phyloP scores from a whole-genome alignment of 2,113 vertebrate genomes.

The Rutilus rutilus region DNA sequence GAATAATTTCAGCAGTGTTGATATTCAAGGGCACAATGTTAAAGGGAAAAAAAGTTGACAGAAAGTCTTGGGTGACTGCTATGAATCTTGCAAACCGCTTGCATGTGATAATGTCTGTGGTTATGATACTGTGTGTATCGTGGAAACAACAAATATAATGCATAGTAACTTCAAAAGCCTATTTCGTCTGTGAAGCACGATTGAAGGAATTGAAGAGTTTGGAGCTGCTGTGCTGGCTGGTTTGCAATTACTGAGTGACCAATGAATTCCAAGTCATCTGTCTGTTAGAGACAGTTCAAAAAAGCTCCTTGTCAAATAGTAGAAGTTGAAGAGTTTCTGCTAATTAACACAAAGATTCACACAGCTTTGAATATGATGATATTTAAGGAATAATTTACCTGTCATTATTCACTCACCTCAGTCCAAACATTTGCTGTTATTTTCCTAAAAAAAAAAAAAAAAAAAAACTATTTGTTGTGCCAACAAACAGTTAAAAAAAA shows the following conservation, averaged over 20 bases:
- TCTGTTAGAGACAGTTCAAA: slow-evolving; percentile 7
- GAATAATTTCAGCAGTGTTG: not conserved
- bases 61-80: not conserved
- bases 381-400: not conserved
- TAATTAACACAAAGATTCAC: not conserved
- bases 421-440: not conserved
- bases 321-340: not conserved
- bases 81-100: not conserved
- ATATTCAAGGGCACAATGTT: not conserved
- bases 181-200: not conserved
- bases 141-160: not conserved
- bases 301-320: not conserved
- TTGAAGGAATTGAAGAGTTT: slow-evolving; percentile 10
- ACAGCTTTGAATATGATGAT: not conserved
- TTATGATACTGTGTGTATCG: not conserved
- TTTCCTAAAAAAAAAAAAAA: not conserved
- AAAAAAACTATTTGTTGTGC: not conserved
- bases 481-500: not conserved
- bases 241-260: slow-evolving; percentile 17
- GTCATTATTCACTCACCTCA: not conserved
- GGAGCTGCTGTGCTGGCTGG: not conserved
- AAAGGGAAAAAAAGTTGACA: not conserved
- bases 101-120: not conserved
- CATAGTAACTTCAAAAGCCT: not conserved
- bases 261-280: slow-evolving; percentile 14